Evolutionary conservation across 1,140 invertebrate genomes (phyloP).

Genomic region (Theocolax elegans): DNA sequence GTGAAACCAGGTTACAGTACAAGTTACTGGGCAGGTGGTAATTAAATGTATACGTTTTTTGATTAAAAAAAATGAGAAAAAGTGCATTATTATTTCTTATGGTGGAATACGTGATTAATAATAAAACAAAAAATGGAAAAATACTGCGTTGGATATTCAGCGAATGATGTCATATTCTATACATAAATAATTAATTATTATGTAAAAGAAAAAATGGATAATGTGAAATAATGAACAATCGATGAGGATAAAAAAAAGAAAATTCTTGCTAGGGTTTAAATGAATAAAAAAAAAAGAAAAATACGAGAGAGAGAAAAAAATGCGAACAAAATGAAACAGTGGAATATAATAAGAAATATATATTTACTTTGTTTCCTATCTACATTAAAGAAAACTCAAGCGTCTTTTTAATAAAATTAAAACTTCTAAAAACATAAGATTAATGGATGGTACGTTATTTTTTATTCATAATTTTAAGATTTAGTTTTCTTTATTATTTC

Average conservation of each 20-base stretch:
- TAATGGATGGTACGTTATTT: too few relatives aligned
- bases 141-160: conserved; percentile 27
- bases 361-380: conserved; percentile 33
- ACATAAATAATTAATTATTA: conserved; percentile 32
- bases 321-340: conserved; percentile 26
- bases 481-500: too few relatives aligned
- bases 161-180: conserved; percentile 30
- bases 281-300: too few relatives aligned
- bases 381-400: conserved; percentile 26
- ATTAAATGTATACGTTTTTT: conserved; percentile 58
- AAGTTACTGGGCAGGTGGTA: conserved; percentile 73
- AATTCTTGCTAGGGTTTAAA: conserved; percentile 20
- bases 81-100: conserved; percentile 37
- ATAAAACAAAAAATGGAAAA: conserved; percentile 28
- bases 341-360: conserved; percentile 32
- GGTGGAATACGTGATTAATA: neutral
- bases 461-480: too few relatives aligned
- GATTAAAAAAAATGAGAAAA: conserved; percentile 3
- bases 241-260: neutral
- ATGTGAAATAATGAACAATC: conserved; percentile 35
- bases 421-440: too few relatives aligned
- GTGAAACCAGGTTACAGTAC: conserved; percentile 75
- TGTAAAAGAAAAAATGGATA: conserved; percentile 20
- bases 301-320: too few relatives aligned
- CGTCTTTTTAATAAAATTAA: conserved; percentile 28